phyloP scores from a whole-genome alignment of 2,113 vertebrate species.

The Scortum barcoo region DNA sequence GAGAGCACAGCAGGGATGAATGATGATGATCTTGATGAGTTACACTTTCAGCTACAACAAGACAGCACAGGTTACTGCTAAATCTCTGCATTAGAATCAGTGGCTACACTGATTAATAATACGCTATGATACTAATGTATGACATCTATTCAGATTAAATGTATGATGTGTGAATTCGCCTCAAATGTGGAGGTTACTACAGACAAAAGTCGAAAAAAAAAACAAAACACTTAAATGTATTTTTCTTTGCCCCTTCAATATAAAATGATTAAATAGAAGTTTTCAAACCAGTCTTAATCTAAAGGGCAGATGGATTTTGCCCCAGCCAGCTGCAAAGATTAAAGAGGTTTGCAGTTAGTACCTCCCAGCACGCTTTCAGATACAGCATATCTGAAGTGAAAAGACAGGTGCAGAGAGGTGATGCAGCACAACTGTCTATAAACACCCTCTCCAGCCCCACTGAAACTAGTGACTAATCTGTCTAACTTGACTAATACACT shows the following conservation, averaged over 20 bases:
- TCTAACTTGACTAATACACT: background rate
- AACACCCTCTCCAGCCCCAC: background rate
- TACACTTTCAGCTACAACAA: background rate
- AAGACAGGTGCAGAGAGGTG: slow-evolving; percentile 27
- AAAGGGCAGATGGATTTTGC: background rate
- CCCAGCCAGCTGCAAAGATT: background rate
- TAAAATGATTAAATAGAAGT: background rate
- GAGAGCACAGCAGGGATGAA: slow-evolving; percentile 18
- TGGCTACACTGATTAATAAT: background rate
- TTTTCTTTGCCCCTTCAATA: background rate
- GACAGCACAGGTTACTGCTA: background rate
- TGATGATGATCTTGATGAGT: background rate
- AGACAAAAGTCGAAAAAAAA: background rate
- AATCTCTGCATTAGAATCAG: background rate
- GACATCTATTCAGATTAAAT: background rate
- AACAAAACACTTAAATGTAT: background rate
- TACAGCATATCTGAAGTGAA: slow-evolving; percentile 5
- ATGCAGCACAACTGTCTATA: slow-evolving; percentile 24
- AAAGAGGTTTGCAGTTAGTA: background rate
- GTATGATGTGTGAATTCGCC: background rate
- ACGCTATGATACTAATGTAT: background rate
- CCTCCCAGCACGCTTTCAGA: background rate
- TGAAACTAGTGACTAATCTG: slow-evolving; percentile 19
- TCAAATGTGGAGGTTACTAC: background rate
- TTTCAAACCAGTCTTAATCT: background rate